Percentiles rank a stretch among this genome's conserved stretches.
These are phyloP conservation scores for Heteronetta atricapilla DNA, from an alignment of 2,113 vertebrate species.

Conservation along the genomic window DNA sequence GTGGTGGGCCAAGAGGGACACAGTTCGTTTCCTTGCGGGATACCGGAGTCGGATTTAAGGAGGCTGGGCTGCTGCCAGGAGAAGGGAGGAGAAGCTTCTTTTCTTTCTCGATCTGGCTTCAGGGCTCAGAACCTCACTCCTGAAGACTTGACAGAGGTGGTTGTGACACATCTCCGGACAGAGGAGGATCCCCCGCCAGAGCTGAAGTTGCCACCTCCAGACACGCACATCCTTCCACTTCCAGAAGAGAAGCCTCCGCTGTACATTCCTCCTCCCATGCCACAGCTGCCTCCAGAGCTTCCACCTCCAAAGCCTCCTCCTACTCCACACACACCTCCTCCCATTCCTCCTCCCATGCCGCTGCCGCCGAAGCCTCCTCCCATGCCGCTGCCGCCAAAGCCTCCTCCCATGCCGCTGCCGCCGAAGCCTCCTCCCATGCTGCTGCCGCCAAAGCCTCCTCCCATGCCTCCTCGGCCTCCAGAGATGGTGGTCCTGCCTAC, in stretches of 20 bases:
- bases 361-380: not conserved
- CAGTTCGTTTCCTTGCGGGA: not conserved
- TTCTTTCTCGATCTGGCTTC: not conserved
- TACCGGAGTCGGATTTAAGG: not conserved
- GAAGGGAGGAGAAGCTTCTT: not conserved
- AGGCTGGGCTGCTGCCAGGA: slow-evolving; percentile 26
- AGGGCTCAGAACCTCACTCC: slow-evolving; percentile 30
- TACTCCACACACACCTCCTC: not conserved
- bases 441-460: not conserved
- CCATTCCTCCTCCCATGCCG: not conserved
- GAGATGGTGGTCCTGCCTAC: slow-evolving; percentile 40
- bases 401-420: not conserved
- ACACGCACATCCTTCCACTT: not conserved
- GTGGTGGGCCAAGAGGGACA: not conserved
- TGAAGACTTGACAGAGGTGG: slow-evolving; percentile 37
- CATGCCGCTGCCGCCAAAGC: not conserved
- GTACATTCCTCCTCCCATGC: not conserved
- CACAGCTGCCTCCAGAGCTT: slow-evolving; percentile 15
- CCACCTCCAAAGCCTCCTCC: not conserved
- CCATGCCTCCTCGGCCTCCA: not conserved
- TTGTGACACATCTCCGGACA: not conserved
- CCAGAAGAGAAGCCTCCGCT: slow-evolving; percentile 1
- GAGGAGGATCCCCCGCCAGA: slow-evolving; percentile 5
- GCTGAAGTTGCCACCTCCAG: slow-evolving; percentile 6
- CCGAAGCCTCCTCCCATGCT: not conserved